Percentiles rank a stretch among this genome's conserved stretches.
phyloP scores from a whole-genome alignment of 1,140 invertebrate genomes.

The Drosophila guanche region DNA sequence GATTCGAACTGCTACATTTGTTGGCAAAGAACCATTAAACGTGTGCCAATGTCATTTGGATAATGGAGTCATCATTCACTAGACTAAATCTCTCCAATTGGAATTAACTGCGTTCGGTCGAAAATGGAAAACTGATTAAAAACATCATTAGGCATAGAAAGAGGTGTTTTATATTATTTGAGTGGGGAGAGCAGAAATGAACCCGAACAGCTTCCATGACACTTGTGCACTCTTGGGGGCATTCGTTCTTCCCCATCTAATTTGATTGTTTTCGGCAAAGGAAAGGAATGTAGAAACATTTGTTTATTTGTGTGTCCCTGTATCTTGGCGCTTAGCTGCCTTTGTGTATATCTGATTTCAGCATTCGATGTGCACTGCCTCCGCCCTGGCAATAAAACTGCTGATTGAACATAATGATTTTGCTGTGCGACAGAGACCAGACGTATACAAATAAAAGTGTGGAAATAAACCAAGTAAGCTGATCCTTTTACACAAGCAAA shows the following conservation, averaged over 20 bases:
- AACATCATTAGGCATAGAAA: slow-evolving; percentile 4
- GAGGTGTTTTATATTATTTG: not conserved
- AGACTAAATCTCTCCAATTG: slow-evolving; percentile 12
- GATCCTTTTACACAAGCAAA: too few species aligned
- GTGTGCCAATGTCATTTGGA: slow-evolving; percentile 29
- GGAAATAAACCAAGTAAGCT: not conserved
- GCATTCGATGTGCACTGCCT: slow-evolving; percentile 36
- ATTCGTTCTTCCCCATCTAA: slow-evolving; percentile 41
- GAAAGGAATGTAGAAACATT: not conserved
- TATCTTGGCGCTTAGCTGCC: slow-evolving; percentile 23
- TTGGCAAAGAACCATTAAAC: slow-evolving; percentile 27
- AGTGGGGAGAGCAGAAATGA: too few species aligned
- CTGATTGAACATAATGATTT: slow-evolving; percentile 35
- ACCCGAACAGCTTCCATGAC: not conserved
- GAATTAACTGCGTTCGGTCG: not conserved
- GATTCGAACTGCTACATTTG: slow-evolving; percentile 10
- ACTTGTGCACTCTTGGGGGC: slow-evolving; percentile 1
- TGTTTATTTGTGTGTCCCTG: slow-evolving; percentile 22
- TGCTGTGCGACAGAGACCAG: not conserved
- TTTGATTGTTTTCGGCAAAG: slow-evolving; percentile 53
- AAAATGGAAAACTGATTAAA: slow-evolving; percentile 24
- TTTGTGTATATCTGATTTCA: slow-evolving; percentile 32
- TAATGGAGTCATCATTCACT: slow-evolving; percentile 45
- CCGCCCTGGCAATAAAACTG: slow-evolving; percentile 43
- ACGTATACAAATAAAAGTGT: not conserved